These are phyloP conservation scores for Helicoverpa assulta DNA, from an alignment of 2,888 invertebrate species.

Conservation along the genomic window DNA sequence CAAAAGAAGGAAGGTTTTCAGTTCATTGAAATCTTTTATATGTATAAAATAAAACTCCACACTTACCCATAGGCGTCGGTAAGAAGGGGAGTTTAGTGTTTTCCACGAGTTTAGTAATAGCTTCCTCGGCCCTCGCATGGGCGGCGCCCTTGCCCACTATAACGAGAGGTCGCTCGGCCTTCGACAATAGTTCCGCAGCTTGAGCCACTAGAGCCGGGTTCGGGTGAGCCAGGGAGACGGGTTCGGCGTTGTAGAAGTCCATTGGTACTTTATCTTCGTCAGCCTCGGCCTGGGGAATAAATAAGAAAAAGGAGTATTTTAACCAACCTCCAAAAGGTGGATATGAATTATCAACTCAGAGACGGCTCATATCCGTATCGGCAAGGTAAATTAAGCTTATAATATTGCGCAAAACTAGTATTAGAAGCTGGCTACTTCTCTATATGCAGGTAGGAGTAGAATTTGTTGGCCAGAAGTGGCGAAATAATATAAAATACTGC, in stretches of 20 bases:
- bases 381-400: no score
- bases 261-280: conserved; percentile 84
- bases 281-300: conserved; percentile 74
- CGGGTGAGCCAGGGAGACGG: conserved; percentile 93
- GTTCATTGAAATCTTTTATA: no score
- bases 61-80: conserved; percentile 97
- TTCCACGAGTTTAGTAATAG: conserved; percentile 92
- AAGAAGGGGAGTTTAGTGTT: conserved; percentile 95
- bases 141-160: conserved; percentile 98
- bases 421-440: no score
- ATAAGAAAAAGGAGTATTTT: not conserved
- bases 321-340: no score
- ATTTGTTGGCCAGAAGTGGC: no score
- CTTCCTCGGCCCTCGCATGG: conserved; percentile 94
- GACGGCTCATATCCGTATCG: no score
- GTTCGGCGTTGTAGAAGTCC: conserved; percentile 88
- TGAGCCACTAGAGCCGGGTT: conserved; percentile 92
- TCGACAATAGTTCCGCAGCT: conserved; percentile 92
- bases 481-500: no score
- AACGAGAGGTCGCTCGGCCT: conserved; percentile 95
- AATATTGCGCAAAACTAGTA: no score
- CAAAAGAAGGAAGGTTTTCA: no score
- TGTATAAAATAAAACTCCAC: not conserved
- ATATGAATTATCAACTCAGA: no score
- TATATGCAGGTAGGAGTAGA: no score